Evolutionary conservation across 2,113 vertebrate species (phyloP), one percentile per base, ranked within the genome.

Genomic region (Scomber colias): DNA sequence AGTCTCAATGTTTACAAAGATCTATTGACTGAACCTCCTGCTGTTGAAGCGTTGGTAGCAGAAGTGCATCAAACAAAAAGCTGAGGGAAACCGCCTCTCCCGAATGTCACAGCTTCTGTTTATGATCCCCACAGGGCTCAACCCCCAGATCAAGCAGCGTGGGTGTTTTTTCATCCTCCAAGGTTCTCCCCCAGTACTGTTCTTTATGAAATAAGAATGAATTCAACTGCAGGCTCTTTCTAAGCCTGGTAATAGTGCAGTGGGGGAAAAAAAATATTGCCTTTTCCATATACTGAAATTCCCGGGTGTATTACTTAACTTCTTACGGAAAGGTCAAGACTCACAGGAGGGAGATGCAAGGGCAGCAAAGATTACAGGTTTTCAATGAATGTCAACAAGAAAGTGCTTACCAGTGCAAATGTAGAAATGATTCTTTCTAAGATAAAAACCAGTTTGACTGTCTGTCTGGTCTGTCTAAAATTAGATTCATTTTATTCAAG

Each of bases 151-250:
- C 75, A 77, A 81, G 71, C 77, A 68, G 57, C 6, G 2, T 50
- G 61, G 75, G 60, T 69, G 71, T 75, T 81, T 81, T 79, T 84
- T 66, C 49, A 82, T 72, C 48, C 60, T 68, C 71, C 31, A 19
- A 79, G 75, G 31, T 55, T 49, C 66, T 50, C 45, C 64, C 44
- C 50, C 24, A 74, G 70, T 46, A 49, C 54, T 66, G 56, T 66
- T 81, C 65, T 86, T 82, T 77, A 85, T 90, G 63, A 85, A 87
- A 84, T 68, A 81, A 74, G 81, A 89, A 87, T 87, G 86, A 89
- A 87, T 85, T 89, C 87, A 82, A 81, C 77, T 50, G 65, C 77
- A 67, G 44, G 31, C 73, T 60, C 66, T 84, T 50, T 77, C 21
- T 27, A 0, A 13, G 21, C 71, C 75, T 62, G 24, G 65, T 81